phyloP scores from a whole-genome alignment of 2,113 vertebrate species.

The Notarius quadriscutis region DNA sequence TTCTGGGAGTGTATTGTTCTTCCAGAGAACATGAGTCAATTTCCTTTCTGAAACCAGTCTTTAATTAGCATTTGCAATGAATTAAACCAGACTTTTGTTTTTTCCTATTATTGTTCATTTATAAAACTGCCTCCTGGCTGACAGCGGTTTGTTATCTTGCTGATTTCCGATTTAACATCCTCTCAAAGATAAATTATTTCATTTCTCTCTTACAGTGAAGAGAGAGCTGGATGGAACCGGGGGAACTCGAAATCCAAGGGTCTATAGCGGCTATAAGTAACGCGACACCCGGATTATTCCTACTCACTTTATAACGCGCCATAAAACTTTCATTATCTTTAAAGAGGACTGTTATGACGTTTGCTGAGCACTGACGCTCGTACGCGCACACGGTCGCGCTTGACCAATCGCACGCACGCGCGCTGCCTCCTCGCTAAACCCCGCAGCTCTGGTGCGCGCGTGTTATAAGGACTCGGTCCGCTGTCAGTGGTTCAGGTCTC shows the following conservation, averaged over 20 bases:
- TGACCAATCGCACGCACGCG: constrained; percentile 36
- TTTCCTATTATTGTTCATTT: constrained; percentile 78
- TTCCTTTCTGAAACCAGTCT: constrained; percentile 56
- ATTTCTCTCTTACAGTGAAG: constrained; percentile 5
- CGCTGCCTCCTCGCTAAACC: constrained; percentile 37
- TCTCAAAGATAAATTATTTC: constrained; percentile 75
- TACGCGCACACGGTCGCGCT: constrained; percentile 2
- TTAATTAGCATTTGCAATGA: constrained; percentile 63
- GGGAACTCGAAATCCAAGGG: too few species aligned
- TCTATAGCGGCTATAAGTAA: background rate
- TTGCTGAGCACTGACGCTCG: constrained; percentile 24
- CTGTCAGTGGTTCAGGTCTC: constrained; percentile 65
- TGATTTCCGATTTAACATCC: constrained; percentile 74
- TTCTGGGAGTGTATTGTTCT: constrained; percentile 59
- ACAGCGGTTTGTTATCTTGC: constrained; percentile 62
- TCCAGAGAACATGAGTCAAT: constrained; percentile 54
- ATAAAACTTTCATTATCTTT: constrained; percentile 39
- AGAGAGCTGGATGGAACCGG: background rate
- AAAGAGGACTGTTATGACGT: background rate
- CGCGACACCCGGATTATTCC: constrained; percentile 1
- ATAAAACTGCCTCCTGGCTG: constrained; percentile 72
- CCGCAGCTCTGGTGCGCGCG: constrained; percentile 32
- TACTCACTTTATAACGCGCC: background rate
- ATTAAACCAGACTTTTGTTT: constrained; percentile 67
- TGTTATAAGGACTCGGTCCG: constrained; percentile 46